phyloP scores from a whole-genome alignment of 2,113 vertebrate genomes.

The Nibea coibor region DNA sequence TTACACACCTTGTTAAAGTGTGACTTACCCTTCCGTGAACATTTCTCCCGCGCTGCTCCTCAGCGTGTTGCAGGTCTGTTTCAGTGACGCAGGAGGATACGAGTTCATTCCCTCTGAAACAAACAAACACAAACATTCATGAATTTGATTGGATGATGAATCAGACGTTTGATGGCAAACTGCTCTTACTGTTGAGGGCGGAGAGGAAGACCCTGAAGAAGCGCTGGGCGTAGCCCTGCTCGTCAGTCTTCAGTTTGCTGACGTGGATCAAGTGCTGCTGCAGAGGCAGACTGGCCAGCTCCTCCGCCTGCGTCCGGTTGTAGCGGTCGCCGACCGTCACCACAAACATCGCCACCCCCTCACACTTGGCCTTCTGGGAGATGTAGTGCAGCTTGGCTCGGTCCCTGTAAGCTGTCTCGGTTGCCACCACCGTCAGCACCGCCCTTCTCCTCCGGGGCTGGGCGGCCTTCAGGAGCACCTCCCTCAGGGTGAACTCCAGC shows the following conservation, averaged over 20 bases:
- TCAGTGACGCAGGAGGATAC: conserved; percentile 81
- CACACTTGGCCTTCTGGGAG: conserved; percentile 85
- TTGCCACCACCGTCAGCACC: conserved; percentile 85
- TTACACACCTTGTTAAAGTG: too few relatives aligned
- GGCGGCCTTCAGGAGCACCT: conserved; percentile 78
- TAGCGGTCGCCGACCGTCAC: conserved; percentile 80
- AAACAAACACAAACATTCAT: not conserved
- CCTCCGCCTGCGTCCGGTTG: conserved; percentile 75
- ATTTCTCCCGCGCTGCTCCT: too few relatives aligned
- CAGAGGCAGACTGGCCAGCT: conserved; percentile 82
- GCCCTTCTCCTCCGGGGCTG: conserved; percentile 76
- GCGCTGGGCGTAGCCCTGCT: conserved; percentile 80
- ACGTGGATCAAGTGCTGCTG: conserved; percentile 86
- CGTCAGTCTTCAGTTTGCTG: conserved; percentile 55
- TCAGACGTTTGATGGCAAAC: too few relatives aligned
- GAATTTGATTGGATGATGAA: not conserved
- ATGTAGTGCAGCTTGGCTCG: conserved; percentile 77
- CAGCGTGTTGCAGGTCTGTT: conserved; percentile 74
- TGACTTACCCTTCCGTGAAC: too few relatives aligned
- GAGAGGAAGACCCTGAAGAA: conserved; percentile 87
- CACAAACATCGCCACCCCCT: conserved; percentile 87
- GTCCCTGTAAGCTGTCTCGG: conserved; percentile 82
- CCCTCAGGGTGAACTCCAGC: conserved; percentile 82
- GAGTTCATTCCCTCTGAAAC: conserved; percentile 80
- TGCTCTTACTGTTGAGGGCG: conserved; percentile 84